These are phyloP conservation scores for Serinus canaria DNA, from an alignment of 2,113 vertebrate species.

Conservation along the genomic window DNA sequence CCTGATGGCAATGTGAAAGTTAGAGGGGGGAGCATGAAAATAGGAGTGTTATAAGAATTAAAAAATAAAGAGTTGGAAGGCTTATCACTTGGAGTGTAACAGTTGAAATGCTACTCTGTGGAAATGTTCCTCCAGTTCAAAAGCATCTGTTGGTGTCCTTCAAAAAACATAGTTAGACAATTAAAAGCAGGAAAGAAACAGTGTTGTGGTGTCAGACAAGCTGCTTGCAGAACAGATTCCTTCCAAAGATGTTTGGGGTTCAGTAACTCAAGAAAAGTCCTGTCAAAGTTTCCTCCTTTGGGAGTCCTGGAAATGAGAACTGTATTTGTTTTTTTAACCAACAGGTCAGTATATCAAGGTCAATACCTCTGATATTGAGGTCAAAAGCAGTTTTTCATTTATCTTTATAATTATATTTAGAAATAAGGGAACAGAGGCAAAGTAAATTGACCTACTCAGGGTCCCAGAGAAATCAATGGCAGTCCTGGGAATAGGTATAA, in stretches of 20 bases:
- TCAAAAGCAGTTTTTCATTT: neutral
- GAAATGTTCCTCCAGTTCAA: neutral
- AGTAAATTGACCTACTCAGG: neutral
- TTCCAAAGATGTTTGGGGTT: neutral
- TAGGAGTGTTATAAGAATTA: slow-evolving; percentile 5
- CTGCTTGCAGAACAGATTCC: neutral
- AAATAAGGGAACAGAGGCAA: neutral
- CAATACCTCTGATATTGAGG: neutral
- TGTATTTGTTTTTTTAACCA: neutral
- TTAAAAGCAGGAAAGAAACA: slow-evolving; percentile 5
- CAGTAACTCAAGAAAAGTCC: neutral
- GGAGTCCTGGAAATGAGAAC: neutral
- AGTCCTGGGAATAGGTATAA: neutral
- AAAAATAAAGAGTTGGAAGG: slow-evolving; percentile 17
- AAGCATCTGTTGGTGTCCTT: slow-evolving; percentile 14
- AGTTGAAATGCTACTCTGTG: neutral
- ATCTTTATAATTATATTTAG: neutral
- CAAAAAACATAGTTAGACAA: neutral
- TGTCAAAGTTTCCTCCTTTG: neutral
- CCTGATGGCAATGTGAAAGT: slow-evolving; percentile 20
- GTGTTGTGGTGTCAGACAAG: neutral
- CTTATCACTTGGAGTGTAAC: neutral
- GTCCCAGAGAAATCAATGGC: neutral
- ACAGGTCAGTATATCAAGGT: neutral
- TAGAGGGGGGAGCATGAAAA: slow-evolving; percentile 13